A percentile compares a stretch with the other conserved stretches of the same genome.
Evolutionary conservation across 2,113 vertebrate species (phyloP).

Genomic region (Circaetus gallicus): DNA sequence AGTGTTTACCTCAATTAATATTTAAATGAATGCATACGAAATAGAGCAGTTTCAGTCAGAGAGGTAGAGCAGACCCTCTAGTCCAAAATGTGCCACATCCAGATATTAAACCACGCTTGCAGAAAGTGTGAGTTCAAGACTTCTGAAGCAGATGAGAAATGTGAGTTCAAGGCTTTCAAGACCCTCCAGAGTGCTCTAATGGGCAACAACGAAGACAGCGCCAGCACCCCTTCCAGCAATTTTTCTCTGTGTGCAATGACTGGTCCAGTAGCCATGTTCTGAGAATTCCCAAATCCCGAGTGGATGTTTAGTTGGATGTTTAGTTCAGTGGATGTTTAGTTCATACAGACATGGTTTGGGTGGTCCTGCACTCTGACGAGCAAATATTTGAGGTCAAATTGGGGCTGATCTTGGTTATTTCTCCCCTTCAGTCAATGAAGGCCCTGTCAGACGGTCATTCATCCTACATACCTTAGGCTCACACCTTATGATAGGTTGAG

Average conservation of each 20-base stretch:
- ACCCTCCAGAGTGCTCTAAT: not conserved
- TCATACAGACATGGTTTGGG: not conserved
- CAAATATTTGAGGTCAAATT: not conserved
- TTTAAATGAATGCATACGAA: not conserved
- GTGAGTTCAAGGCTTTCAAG: not conserved
- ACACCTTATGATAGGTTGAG: not conserved
- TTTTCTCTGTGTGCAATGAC: not conserved
- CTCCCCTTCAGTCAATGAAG: not conserved
- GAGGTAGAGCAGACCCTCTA: not conserved
- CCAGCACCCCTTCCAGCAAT: not conserved
- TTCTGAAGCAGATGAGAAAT: not conserved
- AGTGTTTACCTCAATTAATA: not conserved
- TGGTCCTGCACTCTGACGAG: not conserved
- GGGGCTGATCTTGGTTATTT: not conserved
- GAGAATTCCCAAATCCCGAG: not conserved
- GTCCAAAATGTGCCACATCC: not conserved
- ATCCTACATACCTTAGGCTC: not conserved
- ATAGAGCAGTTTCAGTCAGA: not conserved
- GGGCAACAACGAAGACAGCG: not conserved
- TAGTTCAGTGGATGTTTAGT: not conserved
- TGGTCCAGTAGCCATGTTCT: not conserved
- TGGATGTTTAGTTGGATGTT: not conserved
- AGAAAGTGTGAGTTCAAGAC: not conserved
- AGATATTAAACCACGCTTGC: not conserved
- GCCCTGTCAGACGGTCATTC: not conserved